These are phyloP conservation scores for Calcarius ornatus DNA, from an alignment of 2,113 vertebrate species.

Conservation along the genomic window DNA sequence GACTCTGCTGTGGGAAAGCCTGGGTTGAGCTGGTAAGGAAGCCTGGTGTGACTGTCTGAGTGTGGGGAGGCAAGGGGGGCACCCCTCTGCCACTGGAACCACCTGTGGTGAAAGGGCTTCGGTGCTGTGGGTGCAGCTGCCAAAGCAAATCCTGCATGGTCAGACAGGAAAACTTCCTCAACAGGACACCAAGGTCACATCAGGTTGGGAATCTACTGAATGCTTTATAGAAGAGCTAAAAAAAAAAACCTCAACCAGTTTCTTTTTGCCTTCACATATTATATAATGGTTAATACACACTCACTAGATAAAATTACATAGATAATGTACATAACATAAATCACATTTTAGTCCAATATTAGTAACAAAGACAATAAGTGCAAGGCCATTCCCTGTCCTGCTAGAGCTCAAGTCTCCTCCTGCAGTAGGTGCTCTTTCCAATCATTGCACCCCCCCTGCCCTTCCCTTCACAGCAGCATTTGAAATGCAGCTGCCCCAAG, in stretches of 20 bases:
- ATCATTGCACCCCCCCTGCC: fast-evolving
- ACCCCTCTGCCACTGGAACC: neutral
- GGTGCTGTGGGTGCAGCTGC: neutral
- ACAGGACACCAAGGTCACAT: neutral
- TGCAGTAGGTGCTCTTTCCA: fast-evolving
- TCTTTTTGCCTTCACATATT: neutral
- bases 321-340: neutral
- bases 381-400: neutral
- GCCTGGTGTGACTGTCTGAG: neutral
- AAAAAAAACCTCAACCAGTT: neutral
- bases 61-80: neutral
- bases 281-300: neutral
- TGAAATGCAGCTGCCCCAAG: neutral
- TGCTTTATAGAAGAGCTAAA: neutral
- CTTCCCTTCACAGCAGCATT: neutral
- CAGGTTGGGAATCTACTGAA: neutral
- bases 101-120: fast-evolving
- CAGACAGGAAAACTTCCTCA: neutral
- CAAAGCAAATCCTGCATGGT: neutral
- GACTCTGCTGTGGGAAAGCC: neutral
- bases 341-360: neutral
- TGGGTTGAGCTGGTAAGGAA: neutral
- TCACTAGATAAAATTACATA: neutral
- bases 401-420: neutral
- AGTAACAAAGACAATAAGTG: neutral